These are phyloP conservation scores for Aphidoletes aphidimyza DNA, from an alignment of 2,888 invertebrate species.

Conservation along the genomic window DNA sequence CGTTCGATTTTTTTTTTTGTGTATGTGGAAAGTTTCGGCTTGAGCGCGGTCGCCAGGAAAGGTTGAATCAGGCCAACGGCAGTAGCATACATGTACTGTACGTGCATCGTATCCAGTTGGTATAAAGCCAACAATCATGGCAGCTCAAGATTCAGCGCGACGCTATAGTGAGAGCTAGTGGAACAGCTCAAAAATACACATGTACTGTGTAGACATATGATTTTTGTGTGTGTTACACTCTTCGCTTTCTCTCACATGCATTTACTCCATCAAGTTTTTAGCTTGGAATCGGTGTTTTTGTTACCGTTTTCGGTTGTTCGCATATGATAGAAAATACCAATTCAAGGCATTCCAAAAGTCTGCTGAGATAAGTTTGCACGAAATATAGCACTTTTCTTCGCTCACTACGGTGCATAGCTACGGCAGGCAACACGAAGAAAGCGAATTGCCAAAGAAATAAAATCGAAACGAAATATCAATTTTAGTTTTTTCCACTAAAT, in stretches of 20 bases:
- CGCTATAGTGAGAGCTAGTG: neutral
- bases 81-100: neutral
- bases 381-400: too few species aligned
- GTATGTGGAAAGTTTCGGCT: too few species aligned
- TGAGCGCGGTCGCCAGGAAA: neutral
- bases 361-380: constrained; percentile 12
- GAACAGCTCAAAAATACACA: neutral
- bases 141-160: neutral
- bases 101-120: constrained; percentile 7
- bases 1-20: neutral
- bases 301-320: neutral
- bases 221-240: neutral
- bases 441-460: neutral
- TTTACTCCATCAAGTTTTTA: neutral
- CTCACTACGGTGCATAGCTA: neutral
- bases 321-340: neutral
- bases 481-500: constrained; percentile 52
- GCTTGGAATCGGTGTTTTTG: neutral
- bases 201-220: neutral
- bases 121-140: neutral
- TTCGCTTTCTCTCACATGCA: neutral
- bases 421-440: neutral
- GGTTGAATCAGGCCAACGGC: constrained; percentile 12
- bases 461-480: constrained; percentile 51
- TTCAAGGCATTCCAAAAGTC: neutral